Evolutionary conservation across 2,888 invertebrate species (phyloP).

Genomic region (Standfussiana lucernea): DNA sequence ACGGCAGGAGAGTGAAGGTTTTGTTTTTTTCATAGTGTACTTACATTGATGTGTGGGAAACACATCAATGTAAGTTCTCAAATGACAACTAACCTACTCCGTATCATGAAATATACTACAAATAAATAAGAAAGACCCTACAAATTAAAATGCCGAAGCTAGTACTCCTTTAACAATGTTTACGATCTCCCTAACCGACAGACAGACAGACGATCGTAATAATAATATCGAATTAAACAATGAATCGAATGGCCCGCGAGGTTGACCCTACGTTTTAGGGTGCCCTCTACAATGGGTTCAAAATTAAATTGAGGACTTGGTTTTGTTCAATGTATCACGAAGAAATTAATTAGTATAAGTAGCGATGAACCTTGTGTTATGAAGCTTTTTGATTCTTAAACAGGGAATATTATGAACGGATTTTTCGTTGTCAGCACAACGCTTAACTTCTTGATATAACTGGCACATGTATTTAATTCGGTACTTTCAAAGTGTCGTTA

Average conservation of each 20-base stretch:
- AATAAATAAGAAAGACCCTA: not conserved
- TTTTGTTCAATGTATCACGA: too few species aligned
- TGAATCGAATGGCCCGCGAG: slow-evolving; percentile 57
- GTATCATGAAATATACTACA: not conserved
- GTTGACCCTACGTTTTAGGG: slow-evolving; percentile 67
- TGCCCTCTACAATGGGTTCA: slow-evolving; percentile 52
- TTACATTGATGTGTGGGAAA: too few species aligned
- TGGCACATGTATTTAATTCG: too few species aligned
- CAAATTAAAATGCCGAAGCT: not conserved
- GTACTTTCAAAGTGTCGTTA: too few species aligned
- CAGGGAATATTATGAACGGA: not conserved
- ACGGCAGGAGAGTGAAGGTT: too few species aligned
- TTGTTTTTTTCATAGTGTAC: too few species aligned
- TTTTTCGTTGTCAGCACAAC: not conserved
- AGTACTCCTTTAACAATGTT: slow-evolving; percentile 5
- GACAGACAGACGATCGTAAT: slow-evolving; percentile 56
- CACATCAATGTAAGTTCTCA: not conserved
- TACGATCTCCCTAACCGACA: slow-evolving; percentile 32
- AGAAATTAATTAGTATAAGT: not conserved
- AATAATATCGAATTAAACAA: slow-evolving; percentile 69
- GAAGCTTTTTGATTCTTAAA: not conserved
- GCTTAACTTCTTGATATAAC: too few species aligned
- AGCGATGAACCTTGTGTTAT: not conserved
- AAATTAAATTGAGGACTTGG: not conserved
- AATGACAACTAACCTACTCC: not conserved